Conservation (phyloP, 2,888 invertebrate species). For the Macropis europaea region DNA sequence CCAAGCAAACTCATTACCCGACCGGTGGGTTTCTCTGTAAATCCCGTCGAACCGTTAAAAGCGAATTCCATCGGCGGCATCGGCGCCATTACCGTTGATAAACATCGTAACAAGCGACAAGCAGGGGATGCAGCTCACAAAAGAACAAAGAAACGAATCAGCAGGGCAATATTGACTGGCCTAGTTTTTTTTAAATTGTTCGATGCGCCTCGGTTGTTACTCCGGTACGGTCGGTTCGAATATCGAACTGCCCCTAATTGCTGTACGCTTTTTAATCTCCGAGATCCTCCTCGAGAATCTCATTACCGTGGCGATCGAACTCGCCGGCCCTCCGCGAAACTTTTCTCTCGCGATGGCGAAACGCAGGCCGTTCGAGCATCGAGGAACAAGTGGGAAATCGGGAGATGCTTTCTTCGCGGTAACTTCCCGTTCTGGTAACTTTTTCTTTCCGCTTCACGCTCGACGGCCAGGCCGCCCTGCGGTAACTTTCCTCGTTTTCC, state of each 20-base stretch:
- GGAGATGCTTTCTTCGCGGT: not conserved
- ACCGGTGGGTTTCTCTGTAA: not conserved
- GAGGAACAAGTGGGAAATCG: not conserved
- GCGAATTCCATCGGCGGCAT: slow-evolving; percentile 3
- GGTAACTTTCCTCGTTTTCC: slow-evolving; percentile 8
- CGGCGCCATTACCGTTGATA: slow-evolving; percentile 1
- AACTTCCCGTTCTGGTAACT: not conserved
- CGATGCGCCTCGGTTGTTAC: slow-evolving; percentile 6
- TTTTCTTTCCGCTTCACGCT: not conserved
- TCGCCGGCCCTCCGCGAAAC: not conserved
- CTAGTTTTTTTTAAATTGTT: slow-evolving; percentile 35
- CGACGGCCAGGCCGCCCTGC: not conserved
- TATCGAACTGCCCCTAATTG: slow-evolving; percentile 35
- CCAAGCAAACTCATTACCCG: too few relatives aligned
- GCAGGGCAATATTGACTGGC: slow-evolving; percentile 44
- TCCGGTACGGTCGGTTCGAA: slow-evolving; percentile 17
- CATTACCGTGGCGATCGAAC: slow-evolving; percentile 24
- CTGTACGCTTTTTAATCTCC: slow-evolving; percentile 8
- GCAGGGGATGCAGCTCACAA: not conserved
- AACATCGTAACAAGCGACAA: slow-evolving; percentile 1
- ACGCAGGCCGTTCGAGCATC: too few relatives aligned
- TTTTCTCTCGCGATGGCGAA: not conserved
- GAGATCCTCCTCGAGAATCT: slow-evolving; percentile 21
- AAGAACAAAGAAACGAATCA: slow-evolving; percentile 41
- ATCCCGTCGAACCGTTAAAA: not conserved